Conservation (phyloP, 2,113 vertebrate genomes). For the Tricholaema leucomelas region DNA sequence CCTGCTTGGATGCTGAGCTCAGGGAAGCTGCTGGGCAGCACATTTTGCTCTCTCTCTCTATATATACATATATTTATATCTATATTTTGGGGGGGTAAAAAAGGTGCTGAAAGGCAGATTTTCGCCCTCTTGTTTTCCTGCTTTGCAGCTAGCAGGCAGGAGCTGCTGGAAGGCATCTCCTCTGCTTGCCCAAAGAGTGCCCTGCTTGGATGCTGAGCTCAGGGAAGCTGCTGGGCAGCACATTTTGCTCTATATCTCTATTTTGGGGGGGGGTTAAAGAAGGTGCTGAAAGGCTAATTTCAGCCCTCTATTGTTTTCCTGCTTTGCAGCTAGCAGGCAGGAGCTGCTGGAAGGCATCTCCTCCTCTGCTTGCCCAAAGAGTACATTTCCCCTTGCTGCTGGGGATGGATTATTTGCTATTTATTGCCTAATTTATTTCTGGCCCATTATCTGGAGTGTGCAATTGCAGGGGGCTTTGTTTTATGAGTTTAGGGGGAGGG, state of each 20-base stretch:
- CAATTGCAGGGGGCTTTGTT: constrained; percentile 33
- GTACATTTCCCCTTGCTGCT: not conserved
- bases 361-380: not conserved
- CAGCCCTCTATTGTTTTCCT: not conserved
- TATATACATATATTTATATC: too few species aligned
- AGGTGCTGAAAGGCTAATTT: not conserved
- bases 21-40: too few species aligned
- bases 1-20: too few species aligned
- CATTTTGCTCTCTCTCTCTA: too few species aligned
- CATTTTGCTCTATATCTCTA: too few species aligned
- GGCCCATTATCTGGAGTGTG: constrained; percentile 34
- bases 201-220: too few species aligned
- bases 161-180: constrained; percentile 3
- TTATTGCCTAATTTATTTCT: constrained; percentile 56
- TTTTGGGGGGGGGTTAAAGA: too few species aligned
- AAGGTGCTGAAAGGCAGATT: not conserved
- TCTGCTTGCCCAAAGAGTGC: not conserved
- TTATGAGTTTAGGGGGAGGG: not conserved
- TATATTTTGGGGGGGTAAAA: too few species aligned
- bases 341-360: constrained; percentile 1
- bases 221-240: too few species aligned
- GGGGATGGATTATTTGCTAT: constrained; percentile 46
- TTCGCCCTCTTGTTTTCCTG: not conserved
- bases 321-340: not conserved
- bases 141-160: not conserved